Base-by-base conservation (phyloP, 2,113 vertebrate species). In the Triplophysa tibetana region DNA sequence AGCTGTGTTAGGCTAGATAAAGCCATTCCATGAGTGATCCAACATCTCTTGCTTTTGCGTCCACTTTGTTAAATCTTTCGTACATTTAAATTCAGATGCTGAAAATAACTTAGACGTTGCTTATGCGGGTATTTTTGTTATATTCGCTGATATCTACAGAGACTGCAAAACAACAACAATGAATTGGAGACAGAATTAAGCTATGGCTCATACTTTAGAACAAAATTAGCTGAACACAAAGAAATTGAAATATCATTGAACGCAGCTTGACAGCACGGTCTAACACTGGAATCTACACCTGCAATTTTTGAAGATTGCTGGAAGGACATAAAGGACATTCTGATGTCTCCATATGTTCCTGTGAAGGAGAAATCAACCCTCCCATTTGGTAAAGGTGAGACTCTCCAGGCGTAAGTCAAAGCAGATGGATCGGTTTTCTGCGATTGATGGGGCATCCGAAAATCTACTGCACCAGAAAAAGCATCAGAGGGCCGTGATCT, bases 401-500 rank as follows among this genome's bases (percentile, higher is more conserved):
- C 21, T 82, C 68, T 74, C 54, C 77, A n/a, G 72, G n/a, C 19
- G 21, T 72, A 84, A 76, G 72, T 67, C 69, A 75, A 52, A 83
- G 70, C 77, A 84, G 80, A 79, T n/a, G n/a, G 61, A 56, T 77
- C 41, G 41, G 26, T 60, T 80, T 76, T 70, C 63, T 58, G 26
- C 14, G 12, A 26, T 80, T 75, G 56, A 19, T 21, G 41, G 72
- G 56, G 58, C 72, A 63, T 63, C 70, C 54, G 41, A 73, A 73
- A 60, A 73, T 60, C 52, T 33, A 58, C 52, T 58, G 26, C 33
- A 56, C 23, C 45, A n/a, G n/a, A 43, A 79, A 70, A 8, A 56
- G 54, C 48, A 52, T 52, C 48, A 52, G 41, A n/a, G 9, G 24
- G 6, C 33, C 8, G 65, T 23, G 38, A 24, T 73, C 26, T 61